Evolutionary conservation across 2,888 invertebrate genomes (phyloP).

Genomic region (Melitaea athalia): DNA sequence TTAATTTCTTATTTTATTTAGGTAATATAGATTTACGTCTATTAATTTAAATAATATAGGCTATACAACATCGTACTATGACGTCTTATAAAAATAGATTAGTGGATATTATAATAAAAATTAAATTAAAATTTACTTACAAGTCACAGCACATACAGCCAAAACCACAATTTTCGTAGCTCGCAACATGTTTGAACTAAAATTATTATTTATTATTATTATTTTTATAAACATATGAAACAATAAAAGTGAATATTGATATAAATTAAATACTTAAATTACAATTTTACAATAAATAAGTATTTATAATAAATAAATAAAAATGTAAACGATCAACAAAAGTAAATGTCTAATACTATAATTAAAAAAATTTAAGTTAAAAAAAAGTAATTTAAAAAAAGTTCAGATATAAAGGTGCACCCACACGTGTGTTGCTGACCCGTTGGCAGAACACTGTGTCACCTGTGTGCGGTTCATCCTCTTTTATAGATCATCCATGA

Average conservation of each 20-base stretch:
- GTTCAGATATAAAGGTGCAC: neutral
- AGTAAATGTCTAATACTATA: neutral
- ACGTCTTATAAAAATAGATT: too few relatives aligned
- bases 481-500: too few relatives aligned
- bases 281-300: too few relatives aligned
- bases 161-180: conserved; percentile 1
- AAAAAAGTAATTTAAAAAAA: neutral
- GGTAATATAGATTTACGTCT: too few relatives aligned
- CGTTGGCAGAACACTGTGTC: conserved; percentile 8
- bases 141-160: conserved; percentile 15
- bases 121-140: conserved; percentile 6
- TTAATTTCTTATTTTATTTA: too few relatives aligned
- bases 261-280: too few relatives aligned
- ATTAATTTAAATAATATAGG: neutral
- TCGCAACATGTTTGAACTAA: neutral
- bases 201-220: neutral
- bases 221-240: neutral
- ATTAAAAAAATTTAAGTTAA: neutral
- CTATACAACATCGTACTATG: too few relatives aligned
- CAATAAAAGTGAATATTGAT: neutral
- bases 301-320: neutral
- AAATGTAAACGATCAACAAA: neutral
- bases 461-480: neutral
- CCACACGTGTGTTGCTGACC: neutral
- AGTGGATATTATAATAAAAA: neutral